Percentiles rank a stretch among this genome's conserved stretches.
Conservation (phyloP, 2,888 invertebrate species). For the Coleophora flavipennella region DNA sequence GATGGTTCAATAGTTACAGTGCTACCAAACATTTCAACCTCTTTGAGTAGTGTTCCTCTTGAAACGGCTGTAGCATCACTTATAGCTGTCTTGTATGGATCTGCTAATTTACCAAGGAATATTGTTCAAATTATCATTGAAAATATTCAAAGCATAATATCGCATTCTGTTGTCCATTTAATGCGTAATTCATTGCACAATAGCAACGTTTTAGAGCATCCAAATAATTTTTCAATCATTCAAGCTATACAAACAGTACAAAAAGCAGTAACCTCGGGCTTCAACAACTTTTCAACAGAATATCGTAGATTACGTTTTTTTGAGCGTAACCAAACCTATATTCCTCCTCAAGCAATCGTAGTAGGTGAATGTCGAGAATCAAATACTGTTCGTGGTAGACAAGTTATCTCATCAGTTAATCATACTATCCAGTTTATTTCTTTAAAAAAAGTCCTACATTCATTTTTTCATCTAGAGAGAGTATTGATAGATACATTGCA, state of each 20-base stretch:
- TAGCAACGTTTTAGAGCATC: neutral
- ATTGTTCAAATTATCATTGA: slow-evolving; percentile 3
- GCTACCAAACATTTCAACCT: too few species aligned
- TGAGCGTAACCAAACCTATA: neutral
- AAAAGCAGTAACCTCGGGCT: neutral
- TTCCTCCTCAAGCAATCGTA: neutral
- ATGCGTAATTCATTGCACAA: neutral
- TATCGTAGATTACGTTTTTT: neutral
- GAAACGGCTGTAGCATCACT: neutral
- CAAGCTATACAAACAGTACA: neutral
- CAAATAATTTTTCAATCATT: too few species aligned
- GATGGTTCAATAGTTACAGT: too few species aligned
- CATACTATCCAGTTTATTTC: neutral
- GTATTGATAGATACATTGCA: slow-evolving; percentile 2
- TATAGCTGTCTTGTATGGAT: slow-evolving; percentile 7
- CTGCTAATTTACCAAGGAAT: slow-evolving; percentile 8
- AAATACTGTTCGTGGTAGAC: neutral
- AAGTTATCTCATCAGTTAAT: neutral
- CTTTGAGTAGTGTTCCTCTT: neutral
- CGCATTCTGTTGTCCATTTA: neutral
- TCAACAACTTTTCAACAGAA: neutral
- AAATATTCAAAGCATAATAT: neutral
- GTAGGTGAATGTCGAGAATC: slow-evolving; percentile 1
- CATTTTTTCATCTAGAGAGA: neutral
- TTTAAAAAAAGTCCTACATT: neutral